Base-by-base conservation (phyloP, 1,140 invertebrate species). In the Drosophila nasuta region DNA sequence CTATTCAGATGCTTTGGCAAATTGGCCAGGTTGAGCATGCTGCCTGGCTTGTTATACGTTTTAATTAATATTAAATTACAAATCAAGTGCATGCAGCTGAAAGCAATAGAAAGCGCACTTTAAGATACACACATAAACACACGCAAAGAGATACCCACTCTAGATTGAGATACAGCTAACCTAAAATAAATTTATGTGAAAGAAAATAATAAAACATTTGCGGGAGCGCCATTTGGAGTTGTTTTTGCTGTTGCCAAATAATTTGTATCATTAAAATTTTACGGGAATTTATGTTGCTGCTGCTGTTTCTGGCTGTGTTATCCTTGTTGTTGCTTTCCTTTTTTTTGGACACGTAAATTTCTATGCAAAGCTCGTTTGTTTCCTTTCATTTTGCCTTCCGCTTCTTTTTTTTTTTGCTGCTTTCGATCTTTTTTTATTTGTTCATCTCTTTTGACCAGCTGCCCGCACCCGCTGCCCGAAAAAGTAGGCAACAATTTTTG, bases 221-320 rank as follows among this genome's bases (percentile, higher is more conserved):
- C 54, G 68, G 68, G 67, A 52, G 51, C 72, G 20, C 8, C 51
- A 69, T 57, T 69, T 56, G 41, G 52, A 48, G 20, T 33, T 65
- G 63, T 45, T 65, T 43, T 65, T 25, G 20, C 38, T 59, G 33
- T 75, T 74, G 66, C 70, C 80, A 67, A 82, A 77, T 81, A 79
- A 86, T 87, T 87, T 87, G 76, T 75, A 82, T 79, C 83, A 88
- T 87, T 87, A 88, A 82, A 87, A 82, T 88, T 88, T 87, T 66
- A 87, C 51, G 52, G 52, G 60, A 78, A 79, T 72, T 76, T 72
- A 76, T 76, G 68, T 59, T 56, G 51, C 49, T 56, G 35, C 46
- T 63, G 59, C 46, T 13, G 56, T 8, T 35, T 13, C 10, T 62
- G 5, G 41, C 38, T 8, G 17, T 38, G 13, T 30, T 62, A 54